Evolutionary conservation across 2,113 vertebrate species (phyloP), one percentile per base, ranked within the genome.

Genomic region (Bucco capensis): DNA sequence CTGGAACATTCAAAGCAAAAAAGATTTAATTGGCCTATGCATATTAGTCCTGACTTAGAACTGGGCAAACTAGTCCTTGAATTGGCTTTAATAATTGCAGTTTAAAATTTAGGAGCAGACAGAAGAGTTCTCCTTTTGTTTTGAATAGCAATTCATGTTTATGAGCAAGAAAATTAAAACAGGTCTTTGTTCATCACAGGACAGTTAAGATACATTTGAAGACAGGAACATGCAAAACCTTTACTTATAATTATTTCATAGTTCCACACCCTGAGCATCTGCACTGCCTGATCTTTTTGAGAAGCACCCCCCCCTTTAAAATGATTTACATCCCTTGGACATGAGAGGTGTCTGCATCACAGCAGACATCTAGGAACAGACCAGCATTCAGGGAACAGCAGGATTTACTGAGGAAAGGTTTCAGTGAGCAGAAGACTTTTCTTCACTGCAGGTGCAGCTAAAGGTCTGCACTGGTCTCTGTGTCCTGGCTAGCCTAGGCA

Each of bases 1-100:
- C 51, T 11, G 19, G 27, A 33, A 86, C 53, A 79, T 93, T 89
- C 77, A 87, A 90, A 86, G 62, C 42, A 61, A 65, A 90, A 61
- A 24, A 4, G 57, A 79, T 66, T 90, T 82, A 84, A 72, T 28
- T 65, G n/a, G 62, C 37, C 62, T 61, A 3, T 33, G 17, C 10
- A 70, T 27, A 8, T 69, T 65, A 82, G 47, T 37, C 46, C 54
- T 8, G 6, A 58, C 35, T 19, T 8, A 69, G 35, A 62, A 37
- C 37, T 44, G 33, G 53, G 44, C 33, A 88, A 86, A 54, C 47
- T 13, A 56, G 42, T 49, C 60, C 57, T 85, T 65, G 22, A 78
- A 75, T 33, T 88, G n/a, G 27, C 50, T 87, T 90, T 90, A 19
- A 38, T 78, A 82, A 79, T 38, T 84, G n/a, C 54, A 70, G 21